A percentile compares a stretch with the other conserved stretches of the same genome.
phyloP scores from a whole-genome alignment of 2,797 vertebrate genomes.

The Atherinosoma microstoma region DNA sequence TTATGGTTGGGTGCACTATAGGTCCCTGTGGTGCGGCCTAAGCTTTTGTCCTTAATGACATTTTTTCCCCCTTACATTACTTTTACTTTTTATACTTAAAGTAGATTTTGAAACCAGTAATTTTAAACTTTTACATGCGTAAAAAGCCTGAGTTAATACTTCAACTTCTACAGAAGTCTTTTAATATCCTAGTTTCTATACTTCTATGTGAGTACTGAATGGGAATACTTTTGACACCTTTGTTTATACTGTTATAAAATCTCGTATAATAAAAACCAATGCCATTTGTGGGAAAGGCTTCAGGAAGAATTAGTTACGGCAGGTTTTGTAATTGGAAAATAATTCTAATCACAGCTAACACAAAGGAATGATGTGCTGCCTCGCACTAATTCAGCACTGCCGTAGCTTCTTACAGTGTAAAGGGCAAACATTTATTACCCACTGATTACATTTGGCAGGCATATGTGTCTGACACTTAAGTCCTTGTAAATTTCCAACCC shows the following conservation, averaged over 20 bases:
- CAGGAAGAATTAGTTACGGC: conserved; percentile 27
- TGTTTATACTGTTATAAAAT: conserved; percentile 1
- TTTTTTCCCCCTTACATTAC: too few species aligned
- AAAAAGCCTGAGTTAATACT: too few species aligned
- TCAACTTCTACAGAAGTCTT: too few species aligned
- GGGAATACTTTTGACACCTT: too few species aligned
- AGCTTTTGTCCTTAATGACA: too few species aligned
- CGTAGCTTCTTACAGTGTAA: conserved; percentile 66
- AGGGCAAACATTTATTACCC: conserved; percentile 79
- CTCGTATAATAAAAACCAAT: conserved; percentile 23
- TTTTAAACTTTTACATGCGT: too few species aligned
- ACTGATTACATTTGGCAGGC: conserved; percentile 79
- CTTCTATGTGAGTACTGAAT: too few species aligned
- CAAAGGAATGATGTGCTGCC: conserved; percentile 43
- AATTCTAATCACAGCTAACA: conserved; percentile 50
- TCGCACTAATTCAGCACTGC: conserved; percentile 54
- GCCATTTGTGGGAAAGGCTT: conserved; percentile 36
- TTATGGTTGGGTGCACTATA: too few species aligned
- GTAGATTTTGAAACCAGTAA: too few species aligned
- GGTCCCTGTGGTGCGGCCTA: too few species aligned
- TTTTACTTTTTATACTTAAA: too few species aligned
- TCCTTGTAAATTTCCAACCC: conserved; percentile 69
- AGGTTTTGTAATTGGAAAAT: conserved; percentile 41
- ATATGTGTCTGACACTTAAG: conserved; percentile 74
- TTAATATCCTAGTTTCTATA: too few species aligned